A percentile compares a stretch with the other conserved stretches of the same genome.
Conservation (phyloP, 2,113 vertebrate genomes). For the Myiozetetes cayanensis region DNA sequence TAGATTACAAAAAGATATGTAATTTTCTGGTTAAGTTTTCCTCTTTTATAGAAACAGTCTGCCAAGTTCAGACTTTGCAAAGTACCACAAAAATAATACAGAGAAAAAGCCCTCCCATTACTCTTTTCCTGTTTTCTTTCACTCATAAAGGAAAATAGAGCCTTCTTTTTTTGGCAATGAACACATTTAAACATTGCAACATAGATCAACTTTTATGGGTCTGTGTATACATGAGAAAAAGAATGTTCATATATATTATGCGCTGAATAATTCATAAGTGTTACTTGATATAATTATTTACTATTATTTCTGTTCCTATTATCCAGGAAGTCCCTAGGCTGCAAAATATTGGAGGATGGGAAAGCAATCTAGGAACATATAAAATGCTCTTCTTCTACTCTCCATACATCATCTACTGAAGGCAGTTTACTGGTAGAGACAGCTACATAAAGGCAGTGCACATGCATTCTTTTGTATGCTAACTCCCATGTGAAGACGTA, state of each 20-base stretch:
- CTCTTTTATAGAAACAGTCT: not conserved
- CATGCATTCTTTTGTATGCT: not conserved
- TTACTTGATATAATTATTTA: not conserved
- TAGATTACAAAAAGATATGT: not conserved
- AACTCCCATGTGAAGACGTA: not conserved
- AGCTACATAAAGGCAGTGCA: not conserved
- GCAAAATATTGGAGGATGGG: not conserved
- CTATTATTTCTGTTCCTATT: not conserved
- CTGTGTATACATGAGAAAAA: not conserved
- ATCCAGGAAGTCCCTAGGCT: not conserved
- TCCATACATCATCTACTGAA: not conserved
- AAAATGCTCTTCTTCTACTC: not conserved
- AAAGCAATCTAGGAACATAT: not conserved
- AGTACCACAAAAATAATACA: not conserved
- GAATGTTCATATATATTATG: not conserved
- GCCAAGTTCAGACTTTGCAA: not conserved
- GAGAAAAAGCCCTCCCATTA: not conserved
- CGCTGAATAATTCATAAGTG: constrained; percentile 1
- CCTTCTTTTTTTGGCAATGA: not conserved
- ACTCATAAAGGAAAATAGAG: not conserved
- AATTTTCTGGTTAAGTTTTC: not conserved
- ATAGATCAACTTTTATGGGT: not conserved
- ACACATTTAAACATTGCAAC: not conserved
- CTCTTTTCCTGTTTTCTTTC: not conserved
- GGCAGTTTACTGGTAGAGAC: not conserved